These are phyloP conservation scores for Nematostella vectensis DNA, from an alignment of 92 coral and sea anemone genomes.

Conservation along the genomic window DNA sequence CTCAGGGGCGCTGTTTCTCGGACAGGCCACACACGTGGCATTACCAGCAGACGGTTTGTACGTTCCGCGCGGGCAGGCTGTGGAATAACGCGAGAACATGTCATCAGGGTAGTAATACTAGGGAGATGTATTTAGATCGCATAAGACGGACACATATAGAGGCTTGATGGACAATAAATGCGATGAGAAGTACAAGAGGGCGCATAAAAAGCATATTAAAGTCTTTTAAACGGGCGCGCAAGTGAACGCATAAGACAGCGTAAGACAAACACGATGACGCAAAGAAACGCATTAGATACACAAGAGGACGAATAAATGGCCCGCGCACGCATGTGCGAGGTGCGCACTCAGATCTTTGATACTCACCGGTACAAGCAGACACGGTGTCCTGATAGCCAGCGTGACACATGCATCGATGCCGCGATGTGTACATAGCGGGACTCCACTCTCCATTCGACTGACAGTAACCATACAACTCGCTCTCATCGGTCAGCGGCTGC, in stretches of 20 bases:
- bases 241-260: no score
- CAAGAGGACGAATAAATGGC: no score
- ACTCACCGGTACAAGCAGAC: conserved; percentile 12
- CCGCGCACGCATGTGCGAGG: no score
- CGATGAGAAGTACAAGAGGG: no score
- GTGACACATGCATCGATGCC: conserved; percentile 45
- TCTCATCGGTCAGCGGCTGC: conserved; percentile 21
- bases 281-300: no score
- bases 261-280: no score
- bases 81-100: background rate
- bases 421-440: conserved; percentile 3
- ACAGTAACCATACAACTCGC: conserved; percentile 43
- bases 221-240: no score
- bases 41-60: conserved; percentile 49
- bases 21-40: conserved; percentile 41
- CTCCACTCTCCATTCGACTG: conserved; percentile 48
- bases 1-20: conserved; percentile 25
- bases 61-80: conserved; percentile 43
- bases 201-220: no score
- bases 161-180: no score
- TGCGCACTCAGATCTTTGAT: background rate
- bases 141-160: no score
- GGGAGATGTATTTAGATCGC: no score
- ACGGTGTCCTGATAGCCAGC: conserved; percentile 40
- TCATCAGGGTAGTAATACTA: no score